Conservation (phyloP, 2,113 vertebrate genomes). For the Pelobates fuscus region DNA sequence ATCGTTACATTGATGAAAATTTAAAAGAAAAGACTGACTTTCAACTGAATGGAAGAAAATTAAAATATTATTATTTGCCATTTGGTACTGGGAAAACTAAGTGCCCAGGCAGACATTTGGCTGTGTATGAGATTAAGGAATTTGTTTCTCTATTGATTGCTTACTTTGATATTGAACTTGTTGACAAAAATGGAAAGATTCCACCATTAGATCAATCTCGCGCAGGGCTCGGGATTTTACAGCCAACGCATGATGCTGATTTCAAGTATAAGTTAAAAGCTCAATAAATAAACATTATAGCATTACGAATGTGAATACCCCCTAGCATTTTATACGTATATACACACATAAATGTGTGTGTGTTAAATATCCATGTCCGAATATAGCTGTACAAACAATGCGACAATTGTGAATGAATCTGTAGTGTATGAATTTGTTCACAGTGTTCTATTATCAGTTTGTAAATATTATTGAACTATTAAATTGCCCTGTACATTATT, state of each 20-base stretch:
- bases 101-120: conserved; percentile 90
- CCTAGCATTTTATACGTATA: too few species aligned
- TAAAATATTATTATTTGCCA: conserved; percentile 90
- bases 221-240: conserved; percentile 88
- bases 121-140: conserved; percentile 91
- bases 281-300: neutral
- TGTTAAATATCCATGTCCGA: too few species aligned
- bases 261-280: conserved; percentile 85
- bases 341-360: too few species aligned
- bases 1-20: conserved; percentile 83
- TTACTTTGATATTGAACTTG: conserved; percentile 85
- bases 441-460: too few species aligned
- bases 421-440: too few species aligned
- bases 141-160: conserved; percentile 81
- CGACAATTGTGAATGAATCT: too few species aligned
- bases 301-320: too few species aligned
- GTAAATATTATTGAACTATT: too few species aligned
- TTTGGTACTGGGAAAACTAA: conserved; percentile 91
- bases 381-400: too few species aligned
- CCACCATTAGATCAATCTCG: conserved; percentile 91
- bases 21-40: conserved; percentile 83
- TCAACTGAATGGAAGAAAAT: conserved; percentile 72
- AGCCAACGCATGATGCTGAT: conserved; percentile 83
- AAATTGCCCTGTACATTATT: too few species aligned
- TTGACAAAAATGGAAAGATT: conserved; percentile 70